Evolutionary conservation across 1,140 invertebrate species (phyloP).

Genomic region (Microvelia longipes): DNA sequence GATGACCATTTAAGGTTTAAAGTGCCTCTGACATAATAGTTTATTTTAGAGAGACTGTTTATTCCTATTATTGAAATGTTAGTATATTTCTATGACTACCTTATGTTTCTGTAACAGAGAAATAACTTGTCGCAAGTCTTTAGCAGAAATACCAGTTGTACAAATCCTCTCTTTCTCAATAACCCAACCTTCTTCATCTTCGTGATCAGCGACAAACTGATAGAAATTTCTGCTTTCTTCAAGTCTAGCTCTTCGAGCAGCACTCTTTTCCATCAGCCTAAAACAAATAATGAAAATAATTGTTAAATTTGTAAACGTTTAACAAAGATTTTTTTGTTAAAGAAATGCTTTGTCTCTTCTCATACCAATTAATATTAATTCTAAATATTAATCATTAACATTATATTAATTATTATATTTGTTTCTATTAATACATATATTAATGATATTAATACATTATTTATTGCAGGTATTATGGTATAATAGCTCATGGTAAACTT

Average conservation of each 20-base stretch:
- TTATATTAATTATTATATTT: background rate
- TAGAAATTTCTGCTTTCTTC: conserved; percentile 86
- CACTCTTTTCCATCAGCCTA: conserved; percentile 51
- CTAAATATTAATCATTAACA: too few species aligned
- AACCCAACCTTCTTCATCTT: conserved; percentile 85
- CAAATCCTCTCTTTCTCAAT: conserved; percentile 85
- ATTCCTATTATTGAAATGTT: too few species aligned
- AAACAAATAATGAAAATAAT: conserved; percentile 18
- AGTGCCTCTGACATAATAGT: too few species aligned
- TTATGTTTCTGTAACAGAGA: conserved; percentile 90
- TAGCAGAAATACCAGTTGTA: conserved; percentile 74
- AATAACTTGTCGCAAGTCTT: conserved; percentile 78
- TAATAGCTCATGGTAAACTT: too few species aligned
- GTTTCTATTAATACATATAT: too few species aligned
- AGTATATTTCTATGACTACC: conserved; percentile 29
- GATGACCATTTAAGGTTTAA: too few species aligned
- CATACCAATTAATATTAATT: too few species aligned
- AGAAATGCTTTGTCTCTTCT: too few species aligned
- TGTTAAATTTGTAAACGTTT: background rate
- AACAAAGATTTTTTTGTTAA: too few species aligned
- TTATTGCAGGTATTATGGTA: too few species aligned
- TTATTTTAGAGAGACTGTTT: too few species aligned
- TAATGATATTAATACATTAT: too few species aligned
- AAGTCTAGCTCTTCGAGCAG: conserved; percentile 59
- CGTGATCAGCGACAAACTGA: conserved; percentile 87